Conservation (phyloP, 2,113 vertebrate species). For the Cacatua alba region DNA sequence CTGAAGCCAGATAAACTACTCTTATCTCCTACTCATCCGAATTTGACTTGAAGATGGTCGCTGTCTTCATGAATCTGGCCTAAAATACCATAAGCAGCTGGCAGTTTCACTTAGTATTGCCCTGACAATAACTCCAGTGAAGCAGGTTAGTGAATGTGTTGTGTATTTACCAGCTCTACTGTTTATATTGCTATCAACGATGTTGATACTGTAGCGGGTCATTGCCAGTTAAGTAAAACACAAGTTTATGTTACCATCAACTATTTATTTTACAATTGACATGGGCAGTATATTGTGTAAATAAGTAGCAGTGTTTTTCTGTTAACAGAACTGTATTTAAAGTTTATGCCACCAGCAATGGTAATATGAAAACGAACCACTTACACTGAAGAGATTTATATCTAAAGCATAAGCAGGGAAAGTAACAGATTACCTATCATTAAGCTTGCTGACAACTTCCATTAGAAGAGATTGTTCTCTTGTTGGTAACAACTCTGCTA, state of each 20-base stretch:
- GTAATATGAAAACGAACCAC: background rate
- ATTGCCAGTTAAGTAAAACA: conserved; percentile 42
- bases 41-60: background rate
- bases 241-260: conserved; percentile 3
- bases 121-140: background rate
- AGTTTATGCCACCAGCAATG: background rate
- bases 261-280: conserved; percentile 4
- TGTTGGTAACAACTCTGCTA: background rate
- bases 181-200: conserved; percentile 14
- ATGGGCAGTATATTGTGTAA: background rate
- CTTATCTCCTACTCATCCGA: background rate
- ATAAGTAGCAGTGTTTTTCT: background rate
- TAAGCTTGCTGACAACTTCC: background rate
- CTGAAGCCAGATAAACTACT: background rate
- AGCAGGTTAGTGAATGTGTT: background rate
- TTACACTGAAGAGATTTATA: background rate
- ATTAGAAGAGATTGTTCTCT: background rate
- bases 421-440: background rate
- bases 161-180: conserved; percentile 17
- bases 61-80: background rate
- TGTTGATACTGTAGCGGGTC: conserved; percentile 30
- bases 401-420: background rate
- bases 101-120: background rate
- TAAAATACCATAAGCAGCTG: background rate
- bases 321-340: background rate